Conservation (phyloP, 2,797 vertebrate species). For the Rhinoraja longicauda region DNA sequence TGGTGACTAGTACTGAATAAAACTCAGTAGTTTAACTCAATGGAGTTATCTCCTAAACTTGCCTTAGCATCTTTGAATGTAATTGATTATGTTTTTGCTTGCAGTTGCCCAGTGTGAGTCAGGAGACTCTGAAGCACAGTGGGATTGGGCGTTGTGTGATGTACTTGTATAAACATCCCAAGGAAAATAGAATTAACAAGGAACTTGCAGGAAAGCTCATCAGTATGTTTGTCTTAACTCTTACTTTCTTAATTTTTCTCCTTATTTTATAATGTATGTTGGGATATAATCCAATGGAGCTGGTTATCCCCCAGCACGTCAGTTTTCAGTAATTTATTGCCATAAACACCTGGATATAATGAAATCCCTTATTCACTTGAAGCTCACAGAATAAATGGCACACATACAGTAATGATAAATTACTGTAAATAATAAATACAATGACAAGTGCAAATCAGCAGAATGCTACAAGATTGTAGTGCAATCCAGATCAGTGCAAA, state of each 20-base stretch:
- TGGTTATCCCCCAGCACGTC: background rate
- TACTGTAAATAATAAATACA: no score
- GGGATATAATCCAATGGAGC: no score
- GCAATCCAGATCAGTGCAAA: no score
- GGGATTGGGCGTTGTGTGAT: slow-evolving; percentile 93
- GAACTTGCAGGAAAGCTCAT: slow-evolving; percentile 95
- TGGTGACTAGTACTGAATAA: no score
- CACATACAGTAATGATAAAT: no score
- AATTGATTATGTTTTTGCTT: slow-evolving; percentile 41
- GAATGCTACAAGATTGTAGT: no score
- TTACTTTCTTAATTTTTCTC: background rate
- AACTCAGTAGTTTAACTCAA: no score
- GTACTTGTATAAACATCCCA: slow-evolving; percentile 98
- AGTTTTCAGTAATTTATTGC: no score
- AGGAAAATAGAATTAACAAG: slow-evolving; percentile 88
- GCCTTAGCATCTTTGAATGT: background rate
- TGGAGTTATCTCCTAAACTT: background rate
- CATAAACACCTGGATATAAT: no score
- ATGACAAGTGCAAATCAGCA: no score
- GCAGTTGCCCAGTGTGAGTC: slow-evolving; percentile 90
- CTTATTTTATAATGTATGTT: background rate
- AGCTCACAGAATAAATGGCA: no score
- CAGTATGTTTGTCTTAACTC: slow-evolving; percentile 64
- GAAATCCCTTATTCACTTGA: no score
- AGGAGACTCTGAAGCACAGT: slow-evolving; percentile 95